Base-by-base conservation (phyloP, 2,888 invertebrate genomes). In the Anorthoa munda region DNA sequence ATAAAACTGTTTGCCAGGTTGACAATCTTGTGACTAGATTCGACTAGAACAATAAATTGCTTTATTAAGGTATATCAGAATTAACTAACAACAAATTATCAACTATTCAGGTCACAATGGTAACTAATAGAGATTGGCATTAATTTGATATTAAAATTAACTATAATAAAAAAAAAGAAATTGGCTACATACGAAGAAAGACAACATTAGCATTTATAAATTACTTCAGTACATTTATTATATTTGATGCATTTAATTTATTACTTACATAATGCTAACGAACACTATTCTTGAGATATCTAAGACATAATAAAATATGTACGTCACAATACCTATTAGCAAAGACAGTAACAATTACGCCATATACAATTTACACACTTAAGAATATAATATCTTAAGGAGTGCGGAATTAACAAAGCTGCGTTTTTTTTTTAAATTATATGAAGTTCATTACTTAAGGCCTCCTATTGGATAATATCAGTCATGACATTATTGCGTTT, bases 31-130 rank as follows among this genome's bases (percentile, higher is more conserved):
- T 26, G 83, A 77, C 53, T 65, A 71, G 53, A 11, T 65, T 71
- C 15, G 78, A 78, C 72, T 82, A 82, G 79, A 67, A 65, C 13
- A 77, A 66, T 51, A n/a, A 51, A 23, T 60, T 55, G 15, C 7
- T 78, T 9, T 51, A 55, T 1, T 39, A 71, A 69, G 4, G 26
- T 50, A 53, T 26, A 55, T 39, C 39, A 17, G 58, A 63, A 63
- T 67, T 23, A 58, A 64, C 23, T 74, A 78, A 59, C 69, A 72
- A 82, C 71, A 70, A 82, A 77, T 68, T 84, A 88, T 79, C 48
- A 77, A 74, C 84, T 87, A 88, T 68, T 88, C 89, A 88, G 88
- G 84, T 88, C 88, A 86, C 89, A 81, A 70, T 77, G 85, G 83
- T 82, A 77, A 80, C 74, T 61, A 66, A 73, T 73, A 67, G 31